A percentile compares a stretch with the other conserved stretches of the same genome.
Evolutionary conservation across 2,797 vertebrate species (phyloP).

Genomic region (Fundulus diaphanus): DNA sequence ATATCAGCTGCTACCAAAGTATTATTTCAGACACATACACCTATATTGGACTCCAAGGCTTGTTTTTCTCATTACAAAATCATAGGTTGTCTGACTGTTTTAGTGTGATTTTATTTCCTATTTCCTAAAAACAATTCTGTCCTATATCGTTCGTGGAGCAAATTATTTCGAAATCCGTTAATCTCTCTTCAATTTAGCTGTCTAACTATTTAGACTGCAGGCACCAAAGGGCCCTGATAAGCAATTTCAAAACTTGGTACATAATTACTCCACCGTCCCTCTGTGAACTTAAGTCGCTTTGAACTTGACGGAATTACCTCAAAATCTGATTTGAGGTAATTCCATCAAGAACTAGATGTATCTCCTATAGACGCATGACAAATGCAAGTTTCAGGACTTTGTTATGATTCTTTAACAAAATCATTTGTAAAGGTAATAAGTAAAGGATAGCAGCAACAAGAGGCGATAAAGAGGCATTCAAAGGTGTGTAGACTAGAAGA

Average conservation of each 20-base stretch:
- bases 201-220: conserved; percentile 7
- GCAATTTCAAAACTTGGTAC: conserved; percentile 8
- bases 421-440: no score
- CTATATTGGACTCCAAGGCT: background rate
- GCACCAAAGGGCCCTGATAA: conserved; percentile 3
- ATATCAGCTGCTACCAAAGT: background rate
- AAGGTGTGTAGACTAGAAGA: no score
- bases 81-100: background rate
- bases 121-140: conserved; percentile 5
- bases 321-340: no score
- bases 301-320: background rate
- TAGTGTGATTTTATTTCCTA: conserved; percentile 4
- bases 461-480: no score
- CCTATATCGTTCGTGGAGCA: conserved; percentile 4
- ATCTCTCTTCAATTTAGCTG: conserved; percentile 7
- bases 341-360: no score
- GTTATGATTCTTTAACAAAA: no score
- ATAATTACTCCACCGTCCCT: conserved; percentile 8
- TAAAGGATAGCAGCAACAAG: no score
- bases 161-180: conserved; percentile 17
- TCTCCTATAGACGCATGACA: no score
- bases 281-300: conserved; percentile 10
- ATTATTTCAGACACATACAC: background rate
- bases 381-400: no score
- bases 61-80: conserved; percentile 1